Evolutionary conservation across 2,113 vertebrate species (phyloP).

Genomic region (Gavia stellata): DNA sequence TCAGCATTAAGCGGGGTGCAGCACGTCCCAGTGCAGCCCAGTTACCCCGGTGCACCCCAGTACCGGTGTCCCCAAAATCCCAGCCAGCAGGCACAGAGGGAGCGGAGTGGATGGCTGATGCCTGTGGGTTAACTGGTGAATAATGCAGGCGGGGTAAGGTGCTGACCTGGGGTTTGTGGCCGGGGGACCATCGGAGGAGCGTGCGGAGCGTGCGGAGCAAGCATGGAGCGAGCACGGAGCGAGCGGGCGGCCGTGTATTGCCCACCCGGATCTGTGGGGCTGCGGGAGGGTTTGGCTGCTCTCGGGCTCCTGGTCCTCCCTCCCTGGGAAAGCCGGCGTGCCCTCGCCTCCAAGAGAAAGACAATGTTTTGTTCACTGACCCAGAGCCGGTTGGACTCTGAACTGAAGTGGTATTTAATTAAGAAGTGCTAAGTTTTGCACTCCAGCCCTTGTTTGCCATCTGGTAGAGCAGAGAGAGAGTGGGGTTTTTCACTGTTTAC

Average conservation of each 20-base stretch:
- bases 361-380: not conserved
- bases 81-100: not conserved
- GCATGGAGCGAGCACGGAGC: not conserved
- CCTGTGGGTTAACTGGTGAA: not conserved
- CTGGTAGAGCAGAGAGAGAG: not conserved
- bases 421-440: not conserved
- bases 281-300: not conserved
- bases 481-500: not conserved
- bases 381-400: not conserved
- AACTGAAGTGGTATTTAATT: not conserved
- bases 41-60: not conserved
- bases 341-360: not conserved
- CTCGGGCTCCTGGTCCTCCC: not conserved
- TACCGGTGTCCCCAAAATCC: not conserved
- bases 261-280: rapidly evolving
- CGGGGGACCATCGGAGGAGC: rapidly evolving
- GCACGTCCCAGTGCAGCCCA: not conserved
- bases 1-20: no score
- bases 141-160: not conserved
- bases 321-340: not conserved
- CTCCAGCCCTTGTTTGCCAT: not conserved
- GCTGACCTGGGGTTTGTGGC: not conserved
- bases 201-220: not conserved
- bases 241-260: rapidly evolving
- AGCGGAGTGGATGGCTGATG: not conserved